Base-by-base conservation (phyloP, 2,888 invertebrate species). In the Psylliodes chrysocephalus region DNA sequence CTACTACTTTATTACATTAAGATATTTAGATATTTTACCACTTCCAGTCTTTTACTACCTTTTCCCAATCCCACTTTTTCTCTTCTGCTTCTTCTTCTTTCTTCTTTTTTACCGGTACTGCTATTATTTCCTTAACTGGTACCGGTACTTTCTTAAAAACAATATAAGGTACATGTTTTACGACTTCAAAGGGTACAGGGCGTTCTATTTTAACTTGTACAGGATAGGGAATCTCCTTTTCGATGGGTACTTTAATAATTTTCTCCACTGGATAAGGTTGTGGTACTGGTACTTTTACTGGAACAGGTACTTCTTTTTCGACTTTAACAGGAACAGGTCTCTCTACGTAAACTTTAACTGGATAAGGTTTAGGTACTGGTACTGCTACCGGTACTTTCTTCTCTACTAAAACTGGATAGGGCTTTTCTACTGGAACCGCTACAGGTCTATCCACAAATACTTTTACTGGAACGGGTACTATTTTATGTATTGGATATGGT, bases 221-320 rank as follows among this genome's bases (percentile, higher is more conserved):
- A 68, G 90, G 88, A 81, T 88, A 89, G 60, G 90, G 90, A 76
- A 89, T 87, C 63, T 89, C 89, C 7, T 89, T 91, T 75, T 89
- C 88, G n/a, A 92, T 91, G 22, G 90, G 90, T 10, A 83, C 87
- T 80, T 90, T 90, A 8, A 91, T 88, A 71, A 89, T 87, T 54
- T 70, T 71, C 18, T 69, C 69, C 18, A 90, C 89, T 66, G 90
- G 88, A 81, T 88, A 90, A 59, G 90, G 90, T 76, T 88, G 86
- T 60, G 89, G 89, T 86, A 91, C 19, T 90, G 91, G 46, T 14
- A 66, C 63, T 56, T 89, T 51, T 1, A 66, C 66, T 63, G 87
- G 87, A 60, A 87, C 87, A 68, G 85, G 88, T 14, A 91, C 82
- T 76, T 88, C 86, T 78, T 89, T 90, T 75, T 85, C 86, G 60